Conservation (phyloP, 2,888 invertebrate genomes). For the Villa cingulata region DNA sequence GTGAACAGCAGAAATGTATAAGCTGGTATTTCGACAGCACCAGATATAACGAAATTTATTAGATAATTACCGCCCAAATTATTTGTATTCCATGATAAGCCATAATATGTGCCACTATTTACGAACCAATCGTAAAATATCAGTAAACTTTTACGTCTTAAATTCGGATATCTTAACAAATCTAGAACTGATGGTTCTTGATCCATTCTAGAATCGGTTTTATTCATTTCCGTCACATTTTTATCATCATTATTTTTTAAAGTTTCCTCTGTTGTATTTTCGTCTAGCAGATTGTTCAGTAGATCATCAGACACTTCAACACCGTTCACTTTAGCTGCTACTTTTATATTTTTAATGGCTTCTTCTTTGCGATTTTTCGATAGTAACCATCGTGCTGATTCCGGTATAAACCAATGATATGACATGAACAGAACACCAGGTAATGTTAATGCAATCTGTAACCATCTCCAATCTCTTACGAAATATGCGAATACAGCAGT, state of each 20-base stretch:
- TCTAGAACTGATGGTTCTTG: slow-evolving; percentile 45
- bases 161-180: slow-evolving; percentile 48
- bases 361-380: slow-evolving; percentile 47
- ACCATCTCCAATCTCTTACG: slow-evolving; percentile 51
- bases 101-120: slow-evolving; percentile 64
- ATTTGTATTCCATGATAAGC: slow-evolving; percentile 60
- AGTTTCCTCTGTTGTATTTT: slow-evolving; percentile 20
- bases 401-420: slow-evolving; percentile 65
- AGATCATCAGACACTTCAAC: slow-evolving; percentile 42
- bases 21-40: slow-evolving; percentile 63
- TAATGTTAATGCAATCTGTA: slow-evolving; percentile 55
- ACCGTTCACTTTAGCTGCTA: slow-evolving; percentile 51
- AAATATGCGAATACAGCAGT: slow-evolving; percentile 53
- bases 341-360: slow-evolving; percentile 47
- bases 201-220: slow-evolving; percentile 20
- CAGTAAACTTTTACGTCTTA: slow-evolving; percentile 49
- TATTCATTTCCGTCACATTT: slow-evolving; percentile 22
- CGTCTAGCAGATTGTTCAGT: slow-evolving; percentile 40
- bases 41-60: slow-evolving; percentile 59
- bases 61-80: slow-evolving; percentile 57
- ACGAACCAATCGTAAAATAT: slow-evolving; percentile 68
- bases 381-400: slow-evolving; percentile 59
- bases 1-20: slow-evolving; percentile 51
- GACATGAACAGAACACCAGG: slow-evolving; percentile 52
- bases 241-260: background rate